A percentile compares a stretch with the other conserved stretches of the same genome.
These are phyloP conservation scores for Uloborus plumipes DNA, from an alignment of 2,888 invertebrate genomes.

Conservation along the genomic window DNA sequence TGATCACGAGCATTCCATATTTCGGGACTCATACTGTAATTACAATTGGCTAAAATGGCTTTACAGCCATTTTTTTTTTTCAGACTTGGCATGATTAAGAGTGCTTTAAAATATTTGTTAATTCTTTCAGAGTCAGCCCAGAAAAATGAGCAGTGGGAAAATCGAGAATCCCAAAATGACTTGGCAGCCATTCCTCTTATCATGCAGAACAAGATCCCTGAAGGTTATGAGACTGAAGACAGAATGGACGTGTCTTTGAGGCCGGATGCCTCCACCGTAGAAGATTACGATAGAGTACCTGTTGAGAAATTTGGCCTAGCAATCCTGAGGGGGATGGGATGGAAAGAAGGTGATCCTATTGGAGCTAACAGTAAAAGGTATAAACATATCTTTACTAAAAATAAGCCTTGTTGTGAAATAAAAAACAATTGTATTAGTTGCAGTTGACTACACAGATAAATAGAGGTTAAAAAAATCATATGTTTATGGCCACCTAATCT, in stretches of 20 bases:
- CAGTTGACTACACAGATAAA: no score
- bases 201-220: slow-evolving; percentile 73
- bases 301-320: slow-evolving; percentile 89
- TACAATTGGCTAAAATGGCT: no score
- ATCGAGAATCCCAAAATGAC: slow-evolving; percentile 37
- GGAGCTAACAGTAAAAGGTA: slow-evolving; percentile 61
- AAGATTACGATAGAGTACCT: slow-evolving; percentile 81
- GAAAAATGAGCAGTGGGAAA: slow-evolving; percentile 49
- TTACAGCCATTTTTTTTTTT: no score
- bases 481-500: no score
- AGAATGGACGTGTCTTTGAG: slow-evolving; percentile 72
- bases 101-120: no score
- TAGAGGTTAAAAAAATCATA: no score
- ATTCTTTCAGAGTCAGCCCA: slow-evolving; percentile 45
- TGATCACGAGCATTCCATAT: no score
- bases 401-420: no score
- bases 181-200: slow-evolving; percentile 71
- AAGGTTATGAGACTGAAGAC: slow-evolving; percentile 73
- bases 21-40: no score
- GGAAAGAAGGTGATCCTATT: slow-evolving; percentile 73
- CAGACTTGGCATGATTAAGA: no score
- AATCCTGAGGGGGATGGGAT: slow-evolving; percentile 93
- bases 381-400: no score
- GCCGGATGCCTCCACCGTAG: slow-evolving; percentile 76
- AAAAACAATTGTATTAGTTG: no score